These are phyloP conservation scores for Phalacrocorax brasilianus DNA, from an alignment of 2,113 vertebrate species.

Conservation along the genomic window DNA sequence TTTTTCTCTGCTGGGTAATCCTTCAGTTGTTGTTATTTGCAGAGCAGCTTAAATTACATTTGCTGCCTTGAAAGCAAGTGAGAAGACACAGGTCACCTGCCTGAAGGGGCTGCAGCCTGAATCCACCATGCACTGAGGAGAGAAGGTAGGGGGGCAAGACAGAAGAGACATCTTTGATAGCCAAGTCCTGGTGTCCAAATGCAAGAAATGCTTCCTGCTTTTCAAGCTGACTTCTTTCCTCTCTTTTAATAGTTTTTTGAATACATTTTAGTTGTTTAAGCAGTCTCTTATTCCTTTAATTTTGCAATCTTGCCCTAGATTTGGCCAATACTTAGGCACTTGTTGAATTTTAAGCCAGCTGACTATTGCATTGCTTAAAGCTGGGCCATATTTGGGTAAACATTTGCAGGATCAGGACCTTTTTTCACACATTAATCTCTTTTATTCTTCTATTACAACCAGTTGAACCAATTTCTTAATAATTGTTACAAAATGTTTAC, in stretches of 20 bases:
- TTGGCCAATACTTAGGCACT: background rate
- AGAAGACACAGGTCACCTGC: background rate
- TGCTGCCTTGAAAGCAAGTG: background rate
- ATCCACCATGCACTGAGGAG: accelerated
- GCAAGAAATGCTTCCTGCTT: background rate
- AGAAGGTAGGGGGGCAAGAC: background rate
- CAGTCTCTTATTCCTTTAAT: background rate
- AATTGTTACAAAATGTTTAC: background rate
- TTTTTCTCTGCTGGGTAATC: background rate
- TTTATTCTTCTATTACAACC: background rate
- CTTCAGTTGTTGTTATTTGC: background rate
- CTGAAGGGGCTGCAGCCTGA: background rate
- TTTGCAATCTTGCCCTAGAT: background rate
- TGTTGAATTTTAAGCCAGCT: background rate
- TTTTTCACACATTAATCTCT: background rate
- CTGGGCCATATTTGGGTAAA: background rate
- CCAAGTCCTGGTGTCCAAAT: background rate
- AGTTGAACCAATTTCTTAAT: background rate
- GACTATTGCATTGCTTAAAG: background rate
- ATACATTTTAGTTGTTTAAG: background rate
- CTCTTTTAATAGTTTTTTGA: background rate
- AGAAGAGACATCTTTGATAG: background rate
- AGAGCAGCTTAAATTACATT: background rate
- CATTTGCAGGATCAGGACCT: background rate
- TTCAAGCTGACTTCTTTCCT: background rate